These are phyloP conservation scores for Spondyliosoma cantharus DNA, from an alignment of 2,797 vertebrate species.

Conservation along the genomic window DNA sequence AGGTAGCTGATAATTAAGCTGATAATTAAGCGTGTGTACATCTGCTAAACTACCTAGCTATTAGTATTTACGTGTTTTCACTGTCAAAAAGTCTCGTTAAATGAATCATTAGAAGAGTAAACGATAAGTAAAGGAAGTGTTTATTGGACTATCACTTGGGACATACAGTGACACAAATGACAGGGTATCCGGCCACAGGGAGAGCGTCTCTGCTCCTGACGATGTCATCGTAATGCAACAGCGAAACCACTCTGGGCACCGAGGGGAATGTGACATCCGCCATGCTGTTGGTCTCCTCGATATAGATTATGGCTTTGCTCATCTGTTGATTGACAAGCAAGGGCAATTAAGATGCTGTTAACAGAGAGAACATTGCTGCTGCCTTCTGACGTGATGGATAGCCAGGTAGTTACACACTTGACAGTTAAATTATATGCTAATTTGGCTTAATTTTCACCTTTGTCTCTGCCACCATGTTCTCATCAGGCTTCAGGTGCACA, in stretches of 20 bases:
- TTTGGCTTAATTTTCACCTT: constrained; percentile 83
- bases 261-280: constrained; percentile 97
- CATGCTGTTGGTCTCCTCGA: constrained; percentile 94
- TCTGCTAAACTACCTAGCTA: constrained; percentile 39
- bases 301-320: constrained; percentile 94
- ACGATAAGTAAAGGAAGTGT: neutral
- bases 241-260: constrained; percentile 89
- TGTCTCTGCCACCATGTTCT: constrained; percentile 96
- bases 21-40: constrained; percentile 21
- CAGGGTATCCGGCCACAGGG: constrained; percentile 93
- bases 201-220: constrained; percentile 76
- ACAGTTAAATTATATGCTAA: constrained; percentile 67
- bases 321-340: constrained; percentile 81
- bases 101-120: constrained; percentile 27
- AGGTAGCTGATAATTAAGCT: constrained; percentile 25
- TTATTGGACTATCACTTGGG: neutral
- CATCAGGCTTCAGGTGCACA: constrained; percentile 93
- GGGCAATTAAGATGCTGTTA: constrained; percentile 8
- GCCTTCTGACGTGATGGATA: neutral
- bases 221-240: constrained; percentile 90
- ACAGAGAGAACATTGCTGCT: constrained; percentile 16
- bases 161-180: constrained; percentile 93
- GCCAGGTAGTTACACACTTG: neutral
- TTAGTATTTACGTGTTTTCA: constrained; percentile 30
- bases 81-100: constrained; percentile 22